These are phyloP conservation scores for Agrochola lota DNA, from an alignment of 2,888 invertebrate genomes.

Conservation along the genomic window DNA sequence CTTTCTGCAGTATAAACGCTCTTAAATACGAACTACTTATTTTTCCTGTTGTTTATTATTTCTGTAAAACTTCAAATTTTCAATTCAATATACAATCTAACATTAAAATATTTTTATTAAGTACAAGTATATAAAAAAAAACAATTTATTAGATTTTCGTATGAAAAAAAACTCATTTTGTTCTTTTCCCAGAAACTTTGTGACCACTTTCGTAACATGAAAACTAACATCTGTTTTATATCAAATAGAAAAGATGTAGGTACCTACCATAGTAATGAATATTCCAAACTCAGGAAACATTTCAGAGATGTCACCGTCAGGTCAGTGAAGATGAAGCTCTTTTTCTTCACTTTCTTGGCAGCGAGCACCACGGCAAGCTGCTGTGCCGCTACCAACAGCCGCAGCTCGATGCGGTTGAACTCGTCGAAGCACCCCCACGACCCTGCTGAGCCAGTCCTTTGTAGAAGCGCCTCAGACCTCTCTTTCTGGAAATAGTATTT, in stretches of 20 bases:
- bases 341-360: constrained; percentile 98
- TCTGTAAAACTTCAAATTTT: too few relatives aligned
- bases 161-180: too few relatives aligned
- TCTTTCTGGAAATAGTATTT: constrained; percentile 85
- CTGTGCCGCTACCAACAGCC: constrained; percentile 96
- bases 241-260: not conserved
- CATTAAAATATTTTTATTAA: too few relatives aligned
- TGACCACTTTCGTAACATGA: not conserved
- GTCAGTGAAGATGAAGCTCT: constrained; percentile 74
- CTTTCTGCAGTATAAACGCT: too few relatives aligned
- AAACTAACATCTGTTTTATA: not conserved
- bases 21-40: not conserved
- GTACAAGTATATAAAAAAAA: too few relatives aligned
- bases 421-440: constrained; percentile 99
- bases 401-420: constrained; percentile 98
- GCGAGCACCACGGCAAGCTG: constrained; percentile 98
- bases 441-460: constrained; percentile 98
- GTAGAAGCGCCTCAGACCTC: constrained; percentile 98
- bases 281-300: constrained; percentile 98
- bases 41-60: too few relatives aligned
- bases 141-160: not conserved
- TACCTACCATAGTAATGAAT: constrained; percentile 98
- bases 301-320: constrained; percentile 98
- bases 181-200: not conserved
- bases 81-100: too few relatives aligned